These are phyloP conservation scores for Phyto melanocephala DNA, from an alignment of 2,888 invertebrate genomes.

Conservation along the genomic window DNA sequence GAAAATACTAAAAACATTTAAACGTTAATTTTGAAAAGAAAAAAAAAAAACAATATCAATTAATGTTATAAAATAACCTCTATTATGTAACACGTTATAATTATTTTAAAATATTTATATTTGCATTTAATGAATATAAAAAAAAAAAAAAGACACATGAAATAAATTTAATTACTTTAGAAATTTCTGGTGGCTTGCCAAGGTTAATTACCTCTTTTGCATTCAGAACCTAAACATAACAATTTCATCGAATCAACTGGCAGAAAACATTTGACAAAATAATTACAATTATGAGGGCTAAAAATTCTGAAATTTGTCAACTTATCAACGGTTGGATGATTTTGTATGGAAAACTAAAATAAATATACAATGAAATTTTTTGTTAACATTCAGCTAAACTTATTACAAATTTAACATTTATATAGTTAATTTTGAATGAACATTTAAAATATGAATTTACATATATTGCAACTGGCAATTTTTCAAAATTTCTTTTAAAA, in stretches of 20 bases:
- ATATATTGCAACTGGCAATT: neutral
- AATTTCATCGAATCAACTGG: neutral
- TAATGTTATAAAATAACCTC: too few relatives aligned
- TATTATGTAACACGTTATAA: neutral
- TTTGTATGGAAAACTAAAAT: neutral
- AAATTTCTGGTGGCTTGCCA: conserved; percentile 35
- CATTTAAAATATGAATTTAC: neutral
- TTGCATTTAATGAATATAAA: conserved; percentile 21
- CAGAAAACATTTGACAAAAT: neutral
- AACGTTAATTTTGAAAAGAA: too few relatives aligned
- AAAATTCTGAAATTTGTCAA: conserved; percentile 45
- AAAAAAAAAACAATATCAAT: too few relatives aligned
- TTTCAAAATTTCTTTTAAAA: too few relatives aligned
- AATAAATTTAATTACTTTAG: conserved; percentile 22
- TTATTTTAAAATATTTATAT: conserved; percentile 4
- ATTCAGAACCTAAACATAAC: conserved; percentile 32
- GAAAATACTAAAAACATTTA: too few relatives aligned
- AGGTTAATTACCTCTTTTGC: conserved; percentile 57
- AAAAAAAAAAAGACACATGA: neutral
- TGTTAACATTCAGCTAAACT: neutral
- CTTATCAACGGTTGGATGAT: conserved; percentile 39
- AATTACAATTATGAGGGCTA: too few relatives aligned
- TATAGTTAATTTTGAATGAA: neutral
- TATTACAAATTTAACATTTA: neutral
- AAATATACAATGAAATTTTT: neutral